phyloP scores from a whole-genome alignment of 2,113 vertebrate species.

The Sinocyclocheilus anshuiensis region DNA sequence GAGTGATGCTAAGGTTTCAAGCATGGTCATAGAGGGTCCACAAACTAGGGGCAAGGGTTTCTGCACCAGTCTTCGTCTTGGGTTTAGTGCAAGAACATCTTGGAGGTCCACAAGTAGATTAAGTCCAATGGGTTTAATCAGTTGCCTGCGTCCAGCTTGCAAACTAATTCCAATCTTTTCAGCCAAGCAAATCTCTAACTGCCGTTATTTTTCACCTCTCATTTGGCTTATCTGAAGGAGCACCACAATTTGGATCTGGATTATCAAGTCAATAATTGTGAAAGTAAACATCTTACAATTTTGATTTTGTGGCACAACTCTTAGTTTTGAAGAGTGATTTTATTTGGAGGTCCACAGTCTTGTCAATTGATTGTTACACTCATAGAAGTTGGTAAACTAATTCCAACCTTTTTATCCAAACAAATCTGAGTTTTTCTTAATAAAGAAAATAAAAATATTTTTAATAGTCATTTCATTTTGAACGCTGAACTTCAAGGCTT shows the following conservation, averaged over 20 bases:
- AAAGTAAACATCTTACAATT: not conserved
- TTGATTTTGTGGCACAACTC: not conserved
- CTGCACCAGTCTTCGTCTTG: constrained; percentile 24
- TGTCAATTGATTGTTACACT: not conserved
- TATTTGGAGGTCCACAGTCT: not conserved
- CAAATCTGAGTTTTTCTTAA: constrained; percentile 69
- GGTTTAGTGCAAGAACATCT: constrained; percentile 38
- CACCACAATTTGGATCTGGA: no score
- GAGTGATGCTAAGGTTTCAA: constrained; percentile 59
- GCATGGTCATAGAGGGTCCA: constrained; percentile 63
- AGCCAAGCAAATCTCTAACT: not conserved
- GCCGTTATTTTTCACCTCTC: not conserved
- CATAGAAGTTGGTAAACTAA: constrained; percentile 41
- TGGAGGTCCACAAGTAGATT: constrained; percentile 72
- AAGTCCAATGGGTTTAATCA: not conserved
- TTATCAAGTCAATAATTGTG: not conserved
- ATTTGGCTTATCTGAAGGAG: not conserved
- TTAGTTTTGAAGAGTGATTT: not conserved
- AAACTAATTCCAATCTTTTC: not conserved
- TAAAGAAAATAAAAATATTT: no score
- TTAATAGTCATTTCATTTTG: constrained; percentile 14
- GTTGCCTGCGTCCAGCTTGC: not conserved
- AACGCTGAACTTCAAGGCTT: not conserved
- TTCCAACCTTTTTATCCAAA: constrained; percentile 74
- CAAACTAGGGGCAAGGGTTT: constrained; percentile 59